Base-by-base conservation (phyloP, 2,888 invertebrate genomes). In the Sarcophaga subvicina region DNA sequence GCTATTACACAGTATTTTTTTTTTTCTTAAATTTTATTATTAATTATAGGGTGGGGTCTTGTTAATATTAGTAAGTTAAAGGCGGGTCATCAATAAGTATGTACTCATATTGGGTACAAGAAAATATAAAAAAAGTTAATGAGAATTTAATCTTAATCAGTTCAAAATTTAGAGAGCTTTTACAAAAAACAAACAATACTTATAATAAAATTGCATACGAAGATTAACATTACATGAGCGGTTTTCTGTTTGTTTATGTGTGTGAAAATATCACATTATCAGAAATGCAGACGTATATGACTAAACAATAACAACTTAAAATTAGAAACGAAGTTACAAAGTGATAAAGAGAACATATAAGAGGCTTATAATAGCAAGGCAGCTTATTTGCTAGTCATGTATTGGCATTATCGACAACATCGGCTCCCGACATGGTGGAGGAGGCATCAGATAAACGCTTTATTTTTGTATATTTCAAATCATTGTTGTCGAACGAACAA, bases 211-310 rank as follows among this genome's bases (percentile, higher is more conserved):
- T 62, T n/a, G 4, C 22, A 17, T n/a, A 2, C 17, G n/a, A 62
- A 22, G 20, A 22, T 20, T 22, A 11, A n/a, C 62, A n/a, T 62
- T 20, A n/a, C 37, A 17, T 10, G 25, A 37, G 25, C 22, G 12
- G 3, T 47, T 6, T 62, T 45, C 11, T 49, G 47, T 10, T 27
- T 49, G 10, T 60, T 37, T 60, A 27, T 60, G 14, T 60, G 20
- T 27, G 17, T 63, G 76, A 85, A 79, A 80, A 86, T 86, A 87
- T 88, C 88, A 88, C 88, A 88, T 85, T 76, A 83, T 88, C 81
- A 83, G 85, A 86, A 85, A 86, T 82, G 85, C 87, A 89, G 72
- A 89, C 67, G 83, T 86, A 88, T 75, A 89, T 87, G 79, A 88
- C 85, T 86, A 89, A 81, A 88, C 86, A 88, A 63, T 88, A 89